phyloP scores from a whole-genome alignment of 2,113 vertebrate genomes.

The Halcyon senegalensis region DNA sequence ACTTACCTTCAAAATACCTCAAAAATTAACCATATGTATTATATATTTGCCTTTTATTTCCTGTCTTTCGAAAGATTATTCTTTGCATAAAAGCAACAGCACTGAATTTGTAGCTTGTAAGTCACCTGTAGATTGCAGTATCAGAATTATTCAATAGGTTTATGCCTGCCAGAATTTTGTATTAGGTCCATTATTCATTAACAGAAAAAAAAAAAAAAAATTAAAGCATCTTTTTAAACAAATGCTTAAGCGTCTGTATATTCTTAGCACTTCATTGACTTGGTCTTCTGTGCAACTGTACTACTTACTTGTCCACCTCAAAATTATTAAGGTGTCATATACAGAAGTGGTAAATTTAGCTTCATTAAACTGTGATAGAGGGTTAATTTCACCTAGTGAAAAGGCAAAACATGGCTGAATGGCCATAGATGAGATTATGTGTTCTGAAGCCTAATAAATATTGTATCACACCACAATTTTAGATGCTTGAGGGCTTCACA shows the following conservation, averaged over 20 bases:
- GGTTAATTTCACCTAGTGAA: neutral
- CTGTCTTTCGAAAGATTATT: constrained; percentile 11
- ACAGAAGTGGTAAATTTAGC: neutral
- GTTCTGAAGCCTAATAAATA: constrained; percentile 51
- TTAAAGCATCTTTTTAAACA: neutral
- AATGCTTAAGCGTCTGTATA: neutral
- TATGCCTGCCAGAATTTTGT: constrained; percentile 26
- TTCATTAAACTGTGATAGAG: neutral
- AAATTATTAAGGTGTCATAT: neutral
- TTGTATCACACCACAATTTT: constrained; percentile 7
- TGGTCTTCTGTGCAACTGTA: neutral
- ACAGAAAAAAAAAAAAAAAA: neutral
- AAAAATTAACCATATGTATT: constrained; percentile 7
- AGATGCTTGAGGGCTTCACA: constrained; percentile 19
- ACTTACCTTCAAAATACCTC: neutral
- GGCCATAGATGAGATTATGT: constrained; percentile 22
- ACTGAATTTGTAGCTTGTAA: neutral
- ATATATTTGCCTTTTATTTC: neutral
- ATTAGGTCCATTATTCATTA: constrained; percentile 44
- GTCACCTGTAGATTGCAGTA: neutral
- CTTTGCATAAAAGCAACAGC: neutral
- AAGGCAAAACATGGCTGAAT: constrained; percentile 25
- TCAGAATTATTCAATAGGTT: constrained; percentile 29
- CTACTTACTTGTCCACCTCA: neutral
- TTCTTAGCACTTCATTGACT: neutral